Percentiles rank a stretch among this genome's conserved stretches.
These are phyloP conservation scores for Charadrius vociferus DNA, from an alignment of 2,113 vertebrate genomes.

Conservation along the genomic window DNA sequence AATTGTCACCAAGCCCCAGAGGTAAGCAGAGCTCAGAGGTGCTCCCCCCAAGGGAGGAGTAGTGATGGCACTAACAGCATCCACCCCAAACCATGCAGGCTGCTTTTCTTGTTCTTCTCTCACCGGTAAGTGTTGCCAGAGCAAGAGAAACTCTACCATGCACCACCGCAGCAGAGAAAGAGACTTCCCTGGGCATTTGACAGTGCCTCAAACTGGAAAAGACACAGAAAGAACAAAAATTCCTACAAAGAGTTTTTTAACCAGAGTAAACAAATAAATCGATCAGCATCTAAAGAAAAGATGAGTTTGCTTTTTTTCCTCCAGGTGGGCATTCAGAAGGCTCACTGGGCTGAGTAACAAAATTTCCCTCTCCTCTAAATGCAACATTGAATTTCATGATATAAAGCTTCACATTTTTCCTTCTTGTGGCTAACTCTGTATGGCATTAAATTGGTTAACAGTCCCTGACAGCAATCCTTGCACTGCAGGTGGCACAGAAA, in stretches of 20 bases:
- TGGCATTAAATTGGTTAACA: slow-evolving; percentile 4
- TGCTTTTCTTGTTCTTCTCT: neutral
- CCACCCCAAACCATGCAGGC: neutral
- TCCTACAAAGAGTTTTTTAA: neutral
- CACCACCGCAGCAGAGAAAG: neutral
- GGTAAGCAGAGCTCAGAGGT: neutral
- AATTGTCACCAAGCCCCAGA: neutral
- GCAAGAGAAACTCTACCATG: accelerated
- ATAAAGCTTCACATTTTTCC: neutral
- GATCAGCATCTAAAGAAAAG: neutral
- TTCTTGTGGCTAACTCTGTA: neutral
- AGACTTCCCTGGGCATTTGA: neutral
- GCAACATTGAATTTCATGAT: neutral
- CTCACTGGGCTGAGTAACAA: neutral
- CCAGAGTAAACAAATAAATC: neutral
- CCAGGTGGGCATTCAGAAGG: neutral
- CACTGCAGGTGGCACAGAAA: slow-evolving; percentile 17
- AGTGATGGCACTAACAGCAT: neutral
- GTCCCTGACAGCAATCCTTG: neutral
- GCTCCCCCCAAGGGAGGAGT: accelerated
- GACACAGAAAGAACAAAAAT: neutral
- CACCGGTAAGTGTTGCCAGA: neutral
- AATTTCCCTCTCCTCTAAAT: neutral
- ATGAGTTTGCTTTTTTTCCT: neutral
- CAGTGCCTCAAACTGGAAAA: neutral